Base-by-base conservation (phyloP, 2,113 vertebrate genomes). In the Aix galericulata region DNA sequence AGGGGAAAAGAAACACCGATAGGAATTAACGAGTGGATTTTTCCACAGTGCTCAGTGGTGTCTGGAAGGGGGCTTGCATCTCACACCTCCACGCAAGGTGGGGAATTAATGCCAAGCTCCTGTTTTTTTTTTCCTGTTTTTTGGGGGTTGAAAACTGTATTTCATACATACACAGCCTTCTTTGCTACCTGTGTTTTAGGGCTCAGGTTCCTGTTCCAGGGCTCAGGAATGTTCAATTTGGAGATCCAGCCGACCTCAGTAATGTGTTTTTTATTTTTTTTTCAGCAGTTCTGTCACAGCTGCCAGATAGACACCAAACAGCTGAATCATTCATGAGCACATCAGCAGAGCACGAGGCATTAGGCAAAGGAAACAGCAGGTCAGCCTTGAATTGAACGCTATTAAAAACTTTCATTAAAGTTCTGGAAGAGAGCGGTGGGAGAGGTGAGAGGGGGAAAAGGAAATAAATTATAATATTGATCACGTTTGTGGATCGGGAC, bases 281-380 rank as follows among this genome's bases (percentile, higher is more conserved):
- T 81, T 77, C 44, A 90, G 64, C 84, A 71, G 67, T 68, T 73
- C 82, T 82, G 84, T 63, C 68, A 27, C 52, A 91, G 71, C 73
- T 67, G 63, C 73, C 58, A 86, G 79, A 76, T 36, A 88, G 60
- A 92, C 60, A 71, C 71, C 82, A 64, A 93, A 91, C 75, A 96
- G 82, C 82, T 89, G 91, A 91, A 93, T 95, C 91, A 91, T 89
- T 90, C 75, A 66, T 77, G 74, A 93, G 77, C 63, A 78, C 73
- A 53, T 85, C 75, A 31, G 1, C 8, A 23, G 46, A 71, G 44
- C 78, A 82, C 1, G 4, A 92, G 85, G 46, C 92, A 78, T 64
- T 68, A 72, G 31, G 83, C 46, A 46, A 59, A 85, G 74, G 68
- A 77, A 85, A 75, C 79, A 73, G 92, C 75, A 73, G 67, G 40